These are phyloP conservation scores for Bambusicola thoracicus DNA, from an alignment of 2,113 vertebrate genomes.

Conservation along the genomic window DNA sequence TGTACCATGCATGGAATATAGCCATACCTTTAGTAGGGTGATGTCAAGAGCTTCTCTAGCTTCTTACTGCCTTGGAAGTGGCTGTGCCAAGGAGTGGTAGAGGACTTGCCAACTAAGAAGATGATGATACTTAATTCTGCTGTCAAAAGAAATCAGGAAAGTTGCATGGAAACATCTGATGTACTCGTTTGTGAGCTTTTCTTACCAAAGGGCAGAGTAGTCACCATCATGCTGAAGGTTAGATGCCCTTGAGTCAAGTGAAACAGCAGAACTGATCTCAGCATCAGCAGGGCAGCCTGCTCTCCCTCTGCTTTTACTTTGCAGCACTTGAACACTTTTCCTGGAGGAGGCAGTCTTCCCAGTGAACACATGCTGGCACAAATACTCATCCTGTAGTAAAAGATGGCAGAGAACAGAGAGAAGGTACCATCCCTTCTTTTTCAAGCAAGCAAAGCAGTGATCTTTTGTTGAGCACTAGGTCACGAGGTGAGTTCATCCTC, in stretches of 20 bases:
- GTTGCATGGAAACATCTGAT: not conserved
- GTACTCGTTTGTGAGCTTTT: not conserved
- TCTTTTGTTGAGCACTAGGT: not conserved
- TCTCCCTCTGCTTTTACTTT: not conserved
- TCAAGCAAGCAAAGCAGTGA: not conserved
- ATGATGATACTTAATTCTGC: not conserved
- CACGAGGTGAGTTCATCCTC: not conserved
- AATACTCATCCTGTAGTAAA: not conserved
- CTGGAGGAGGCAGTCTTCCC: not conserved
- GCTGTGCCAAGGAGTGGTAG: not conserved
- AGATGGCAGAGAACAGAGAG: not conserved
- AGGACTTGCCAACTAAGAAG: accelerated
- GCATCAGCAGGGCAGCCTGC: not conserved
- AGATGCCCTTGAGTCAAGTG: not conserved
- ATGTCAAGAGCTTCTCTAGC: not conserved
- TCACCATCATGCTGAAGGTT: not conserved
- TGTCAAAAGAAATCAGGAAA: not conserved
- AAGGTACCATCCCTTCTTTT: not conserved
- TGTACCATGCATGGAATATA: not conserved
- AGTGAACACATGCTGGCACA: not conserved
- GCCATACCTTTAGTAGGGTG: not conserved
- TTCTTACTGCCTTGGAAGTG: not conserved
- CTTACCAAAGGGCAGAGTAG: not conserved
- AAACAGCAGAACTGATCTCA: not conserved
- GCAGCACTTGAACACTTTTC: not conserved